These are phyloP conservation scores for Artibeus lituratus DNA, from an alignment of 2,797 vertebrate genomes.

Conservation along the genomic window DNA sequence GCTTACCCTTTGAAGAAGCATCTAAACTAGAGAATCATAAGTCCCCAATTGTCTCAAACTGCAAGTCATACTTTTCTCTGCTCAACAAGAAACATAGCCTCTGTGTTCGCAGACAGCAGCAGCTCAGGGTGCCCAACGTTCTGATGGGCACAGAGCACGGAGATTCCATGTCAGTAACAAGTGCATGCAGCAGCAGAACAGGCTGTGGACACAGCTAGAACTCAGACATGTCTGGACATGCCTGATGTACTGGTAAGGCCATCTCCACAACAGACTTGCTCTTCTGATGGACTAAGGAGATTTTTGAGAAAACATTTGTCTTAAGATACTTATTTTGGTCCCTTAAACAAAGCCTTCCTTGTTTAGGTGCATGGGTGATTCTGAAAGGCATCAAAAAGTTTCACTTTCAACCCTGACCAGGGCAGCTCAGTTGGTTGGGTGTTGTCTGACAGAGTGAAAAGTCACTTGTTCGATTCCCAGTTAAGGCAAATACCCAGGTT, in stretches of 20 bases:
- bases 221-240: not conserved
- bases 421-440: not conserved
- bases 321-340: not conserved
- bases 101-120: not conserved
- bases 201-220: not conserved
- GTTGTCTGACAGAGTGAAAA: not conserved
- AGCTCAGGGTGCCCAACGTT: not conserved
- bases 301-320: not conserved
- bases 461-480: not conserved
- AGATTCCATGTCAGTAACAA: not conserved
- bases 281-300: not conserved
- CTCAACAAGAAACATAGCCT: not conserved
- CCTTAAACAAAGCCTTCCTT: not conserved
- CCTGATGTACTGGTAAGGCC: not conserved
- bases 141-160: not conserved
- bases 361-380: not conserved
- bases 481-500: not conserved
- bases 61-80: slow-evolving; percentile 2
- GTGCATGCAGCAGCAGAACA: not conserved
- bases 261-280: not conserved
- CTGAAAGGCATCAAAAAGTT: not conserved
- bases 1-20: slow-evolving; percentile 14
- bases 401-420: not conserved
- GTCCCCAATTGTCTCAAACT: slow-evolving; percentile 33
- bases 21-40: not conserved